Percentiles rank a stretch among this genome's conserved stretches.
These are phyloP conservation scores for Himalopsyche anomala DNA, from an alignment of 2,888 invertebrate genomes.

Conservation along the genomic window DNA sequence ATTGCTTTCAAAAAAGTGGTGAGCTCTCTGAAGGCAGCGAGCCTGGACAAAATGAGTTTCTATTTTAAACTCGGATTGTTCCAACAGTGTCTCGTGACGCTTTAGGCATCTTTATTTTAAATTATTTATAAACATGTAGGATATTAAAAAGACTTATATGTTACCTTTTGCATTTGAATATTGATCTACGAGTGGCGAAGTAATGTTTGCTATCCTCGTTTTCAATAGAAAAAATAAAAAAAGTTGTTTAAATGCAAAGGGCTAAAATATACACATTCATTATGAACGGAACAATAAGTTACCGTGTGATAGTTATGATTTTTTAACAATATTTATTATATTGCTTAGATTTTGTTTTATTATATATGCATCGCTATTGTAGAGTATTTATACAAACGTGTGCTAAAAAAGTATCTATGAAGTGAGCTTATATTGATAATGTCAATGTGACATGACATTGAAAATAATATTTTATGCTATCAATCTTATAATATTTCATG, in stretches of 20 bases:
- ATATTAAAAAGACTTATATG: background rate
- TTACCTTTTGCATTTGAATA: background rate
- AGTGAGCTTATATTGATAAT: background rate
- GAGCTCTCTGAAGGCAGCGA: background rate
- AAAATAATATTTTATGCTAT: background rate
- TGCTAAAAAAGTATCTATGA: background rate
- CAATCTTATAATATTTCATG: background rate
- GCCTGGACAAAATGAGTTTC: background rate
- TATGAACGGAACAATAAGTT: background rate
- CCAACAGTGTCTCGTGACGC: background rate
- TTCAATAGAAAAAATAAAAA: too few species aligned
- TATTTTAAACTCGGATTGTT: background rate
- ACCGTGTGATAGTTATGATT: background rate
- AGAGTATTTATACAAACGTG: background rate
- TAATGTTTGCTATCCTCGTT: too few species aligned
- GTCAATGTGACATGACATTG: slow-evolving; percentile 14
- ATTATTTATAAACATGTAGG: background rate
- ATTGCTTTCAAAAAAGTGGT: slow-evolving; percentile 24
- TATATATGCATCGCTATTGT: background rate
- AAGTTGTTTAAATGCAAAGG: too few species aligned
- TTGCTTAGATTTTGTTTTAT: background rate
- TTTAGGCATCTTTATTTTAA: background rate
- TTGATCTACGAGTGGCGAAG: background rate
- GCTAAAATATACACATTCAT: background rate
- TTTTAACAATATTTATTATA: background rate